Percentiles rank a stretch among this genome's conserved stretches.
These are phyloP conservation scores for Agrilus planipennis DNA, from an alignment of 1,140 invertebrate species.

Conservation along the genomic window DNA sequence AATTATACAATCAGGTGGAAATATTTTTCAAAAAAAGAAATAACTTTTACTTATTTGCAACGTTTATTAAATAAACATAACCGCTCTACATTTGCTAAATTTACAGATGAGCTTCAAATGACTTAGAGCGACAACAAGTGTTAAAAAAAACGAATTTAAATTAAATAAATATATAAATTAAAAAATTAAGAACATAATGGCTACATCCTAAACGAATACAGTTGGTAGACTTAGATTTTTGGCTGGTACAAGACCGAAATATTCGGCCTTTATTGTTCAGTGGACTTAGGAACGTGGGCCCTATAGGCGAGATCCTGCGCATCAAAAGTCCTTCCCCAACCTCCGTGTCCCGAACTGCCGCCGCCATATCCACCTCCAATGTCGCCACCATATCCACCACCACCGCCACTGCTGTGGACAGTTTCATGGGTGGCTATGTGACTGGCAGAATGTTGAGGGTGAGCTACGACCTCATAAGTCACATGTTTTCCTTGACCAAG, in stretches of 20 bases:
- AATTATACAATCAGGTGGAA: too few species aligned
- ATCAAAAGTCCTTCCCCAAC: conserved; percentile 60
- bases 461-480: conserved; percentile 71
- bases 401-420: conserved; percentile 40
- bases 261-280: conserved; percentile 20
- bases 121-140: too few species aligned
- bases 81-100: too few species aligned
- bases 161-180: conserved; percentile 16
- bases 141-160: too few species aligned
- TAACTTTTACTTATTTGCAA: too few species aligned
- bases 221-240: too few species aligned
- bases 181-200: conserved; percentile 13
- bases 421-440: conserved; percentile 54
- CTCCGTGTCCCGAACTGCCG: conserved; percentile 45
- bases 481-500: conserved; percentile 63
- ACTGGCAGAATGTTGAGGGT: conserved; percentile 61
- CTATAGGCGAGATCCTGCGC: conserved; percentile 63
- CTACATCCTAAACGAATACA: too few species aligned
- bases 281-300: conserved; percentile 40
- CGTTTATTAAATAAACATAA: too few species aligned
- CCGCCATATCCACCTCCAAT: conserved; percentile 42
- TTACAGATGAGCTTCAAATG: too few species aligned
- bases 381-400: conserved; percentile 40
- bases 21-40: too few species aligned
- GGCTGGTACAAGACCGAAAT: conserved; percentile 29